phyloP scores from a whole-genome alignment of 2,113 vertebrate species.

The Aleadryas rufinucha region DNA sequence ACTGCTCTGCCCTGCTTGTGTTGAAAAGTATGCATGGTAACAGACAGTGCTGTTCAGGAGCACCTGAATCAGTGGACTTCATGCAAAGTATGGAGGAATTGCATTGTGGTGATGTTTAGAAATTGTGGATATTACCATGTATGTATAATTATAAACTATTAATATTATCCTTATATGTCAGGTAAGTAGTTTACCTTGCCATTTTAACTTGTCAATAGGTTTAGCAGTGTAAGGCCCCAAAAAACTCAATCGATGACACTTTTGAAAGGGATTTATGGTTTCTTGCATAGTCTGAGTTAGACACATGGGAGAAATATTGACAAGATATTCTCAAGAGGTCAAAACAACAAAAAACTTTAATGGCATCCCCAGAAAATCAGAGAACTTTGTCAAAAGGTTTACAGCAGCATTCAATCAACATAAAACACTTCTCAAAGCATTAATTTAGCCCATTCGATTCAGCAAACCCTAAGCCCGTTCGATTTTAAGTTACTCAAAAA shows the following conservation, averaged over 20 bases:
- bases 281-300: background rate
- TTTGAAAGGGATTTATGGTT: background rate
- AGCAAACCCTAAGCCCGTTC: fast-evolving
- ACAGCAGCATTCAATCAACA: background rate
- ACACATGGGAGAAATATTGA: fast-evolving
- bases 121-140: background rate
- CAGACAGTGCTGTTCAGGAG: background rate
- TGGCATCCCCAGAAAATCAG: background rate
- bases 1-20: background rate
- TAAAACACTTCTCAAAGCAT: background rate
- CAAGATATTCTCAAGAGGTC: background rate
- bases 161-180: background rate
- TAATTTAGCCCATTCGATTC: background rate
- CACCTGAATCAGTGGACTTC: background rate
- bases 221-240: background rate
- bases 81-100: background rate
- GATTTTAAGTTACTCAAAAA: background rate
- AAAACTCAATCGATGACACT: fast-evolving
- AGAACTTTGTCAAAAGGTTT: background rate
- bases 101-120: background rate
- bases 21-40: background rate
- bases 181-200: background rate
- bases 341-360: background rate
- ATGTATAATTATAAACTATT: background rate
- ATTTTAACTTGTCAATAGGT: background rate